Conservation (phyloP, 2,797 vertebrate species). For the Catamblyrhynchus diadema region DNA sequence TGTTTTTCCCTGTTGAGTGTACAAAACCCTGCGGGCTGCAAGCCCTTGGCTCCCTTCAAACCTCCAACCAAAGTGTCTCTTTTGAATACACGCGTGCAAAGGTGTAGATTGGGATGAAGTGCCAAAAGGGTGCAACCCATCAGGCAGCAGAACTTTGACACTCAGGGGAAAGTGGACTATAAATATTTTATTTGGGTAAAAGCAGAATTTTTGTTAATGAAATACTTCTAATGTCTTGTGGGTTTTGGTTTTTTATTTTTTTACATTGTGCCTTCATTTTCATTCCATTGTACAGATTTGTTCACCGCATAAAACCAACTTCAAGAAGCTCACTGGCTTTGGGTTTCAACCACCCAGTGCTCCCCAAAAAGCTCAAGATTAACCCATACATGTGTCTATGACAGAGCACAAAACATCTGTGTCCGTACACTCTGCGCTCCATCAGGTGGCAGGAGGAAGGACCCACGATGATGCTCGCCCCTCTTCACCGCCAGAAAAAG, state of each 20-base stretch:
- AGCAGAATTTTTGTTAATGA: not conserved
- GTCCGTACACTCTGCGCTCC: accelerated
- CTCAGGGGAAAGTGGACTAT: not conserved
- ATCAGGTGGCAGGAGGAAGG: not conserved
- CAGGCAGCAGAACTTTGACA: not conserved
- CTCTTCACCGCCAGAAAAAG: not conserved
- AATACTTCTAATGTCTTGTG: not conserved
- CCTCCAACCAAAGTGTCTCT: not conserved
- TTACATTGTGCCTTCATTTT: not conserved
- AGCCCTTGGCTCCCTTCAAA: not conserved
- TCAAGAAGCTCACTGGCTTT: accelerated
- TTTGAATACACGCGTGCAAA: accelerated
- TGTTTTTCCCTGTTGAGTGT: not conserved
- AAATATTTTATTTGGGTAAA: not conserved
- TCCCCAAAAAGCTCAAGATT: not conserved
- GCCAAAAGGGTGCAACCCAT: accelerated
- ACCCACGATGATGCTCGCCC: accelerated
- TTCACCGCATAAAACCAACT: not conserved
- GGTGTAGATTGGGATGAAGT: not conserved
- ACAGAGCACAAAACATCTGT: accelerated
- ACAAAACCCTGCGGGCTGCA: not conserved
- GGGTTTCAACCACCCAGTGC: not conserved
- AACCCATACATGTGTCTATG: accelerated
- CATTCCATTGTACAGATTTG: accelerated
- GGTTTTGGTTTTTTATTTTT: accelerated